Percentiles rank a stretch among this genome's conserved stretches.
phyloP scores from a whole-genome alignment of 2,797 vertebrate genomes.

The Sphaeramia orbicularis region DNA sequence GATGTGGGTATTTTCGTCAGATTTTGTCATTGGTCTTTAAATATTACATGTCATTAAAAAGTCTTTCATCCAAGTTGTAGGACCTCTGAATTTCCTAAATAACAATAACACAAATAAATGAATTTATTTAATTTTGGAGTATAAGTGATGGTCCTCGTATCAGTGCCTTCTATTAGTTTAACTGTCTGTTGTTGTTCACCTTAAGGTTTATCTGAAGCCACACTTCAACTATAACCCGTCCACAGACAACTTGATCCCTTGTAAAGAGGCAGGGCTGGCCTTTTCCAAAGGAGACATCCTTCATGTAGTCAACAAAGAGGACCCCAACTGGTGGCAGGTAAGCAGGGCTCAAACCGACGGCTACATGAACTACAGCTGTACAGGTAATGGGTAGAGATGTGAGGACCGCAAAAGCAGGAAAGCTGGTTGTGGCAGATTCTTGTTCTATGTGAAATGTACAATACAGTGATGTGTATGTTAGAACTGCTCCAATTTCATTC shows the following conservation, averaged over 20 bases:
- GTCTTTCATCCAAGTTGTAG: too few relatives aligned
- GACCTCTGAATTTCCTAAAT: too few relatives aligned
- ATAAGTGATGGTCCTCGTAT: not conserved
- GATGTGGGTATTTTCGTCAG: too few relatives aligned
- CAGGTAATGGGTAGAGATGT: too few relatives aligned
- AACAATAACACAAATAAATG: too few relatives aligned
- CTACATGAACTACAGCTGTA: not conserved
- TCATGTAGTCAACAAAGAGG: constrained; percentile 97
- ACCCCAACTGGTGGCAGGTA: constrained; percentile 99
- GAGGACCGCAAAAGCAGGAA: not conserved
- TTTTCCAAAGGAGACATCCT: constrained; percentile 97
- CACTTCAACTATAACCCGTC: constrained; percentile 98
- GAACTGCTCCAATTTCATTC: not conserved
- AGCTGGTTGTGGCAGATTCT: not conserved
- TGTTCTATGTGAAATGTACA: constrained; percentile 7
- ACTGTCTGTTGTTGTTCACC: not conserved
- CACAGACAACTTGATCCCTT: constrained; percentile 96
- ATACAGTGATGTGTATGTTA: not conserved
- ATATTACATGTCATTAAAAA: too few relatives aligned
- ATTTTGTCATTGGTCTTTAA: too few relatives aligned
- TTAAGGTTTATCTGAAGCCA: constrained; percentile 95
- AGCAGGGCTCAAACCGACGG: constrained; percentile 45
- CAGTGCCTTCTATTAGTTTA: not conserved
- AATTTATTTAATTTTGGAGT: too few relatives aligned
- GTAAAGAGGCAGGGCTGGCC: constrained; percentile 96